Base-by-base conservation (phyloP, 2,888 invertebrate genomes). In the Euplexia lucipara region DNA sequence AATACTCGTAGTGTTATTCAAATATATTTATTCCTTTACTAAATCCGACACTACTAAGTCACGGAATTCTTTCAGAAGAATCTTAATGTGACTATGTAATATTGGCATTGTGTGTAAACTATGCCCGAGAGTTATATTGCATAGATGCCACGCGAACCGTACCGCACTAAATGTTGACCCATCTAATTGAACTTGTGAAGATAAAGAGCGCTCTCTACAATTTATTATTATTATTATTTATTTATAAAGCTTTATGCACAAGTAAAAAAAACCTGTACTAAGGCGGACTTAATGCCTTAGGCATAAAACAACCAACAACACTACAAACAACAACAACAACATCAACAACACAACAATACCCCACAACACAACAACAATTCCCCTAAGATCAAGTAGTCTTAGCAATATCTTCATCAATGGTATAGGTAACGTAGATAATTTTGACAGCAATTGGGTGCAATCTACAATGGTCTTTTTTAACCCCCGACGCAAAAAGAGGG, bases 121-220 rank as follows among this genome's bases (percentile, higher is more conserved):
- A 73, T 74, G 54, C 62, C 49, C 22, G 8, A 45, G 47, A 74
- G 65, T 60, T 75, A 76, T 71, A 67, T 63, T 35, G 45, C 69
- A 22, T 57, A 45, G 45, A 75, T 59, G 39, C 59, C 59, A 16
- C 41, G 52, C 48, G 35, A 65, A 52, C 54, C 57, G 35, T 63
- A 48, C 59, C 56, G 42, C 59, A 58, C 30, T n/a, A 34, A 30
- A 62, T 75, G 59, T 78, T 64, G 81, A 70, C 60, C 72, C 64
- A 81, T 79, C 67, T 75, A 79, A 80, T 81, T 67, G 70, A 81
- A 79, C 67, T 75, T 78, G 16, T 59, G 68, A 72, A 75, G 51
- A 75, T 81, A 57, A 73, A 76, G n/a, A n/a, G 70, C 61, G 34
- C 58, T 61, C 54, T 42, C 47, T 47, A 53, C 49, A 37, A n/a